Evolutionary conservation across 1,140 invertebrate genomes (phyloP).

Genomic region (Sipha flava): DNA sequence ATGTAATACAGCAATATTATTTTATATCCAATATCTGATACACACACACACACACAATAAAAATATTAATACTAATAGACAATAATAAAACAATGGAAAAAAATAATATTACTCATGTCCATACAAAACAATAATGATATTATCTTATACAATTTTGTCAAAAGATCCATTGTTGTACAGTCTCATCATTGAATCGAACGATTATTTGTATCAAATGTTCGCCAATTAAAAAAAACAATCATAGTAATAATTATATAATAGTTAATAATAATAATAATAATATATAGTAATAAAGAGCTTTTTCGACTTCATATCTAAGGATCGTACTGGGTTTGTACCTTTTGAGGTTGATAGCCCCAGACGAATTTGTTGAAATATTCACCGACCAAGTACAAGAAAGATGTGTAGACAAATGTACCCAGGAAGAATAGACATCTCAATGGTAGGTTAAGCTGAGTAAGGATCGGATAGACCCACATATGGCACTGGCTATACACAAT

Average conservation of each 20-base stretch:
- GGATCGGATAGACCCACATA: conserved; percentile 78
- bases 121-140: neutral
- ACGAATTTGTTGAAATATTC: conserved; percentile 59
- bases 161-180: conserved; percentile 20
- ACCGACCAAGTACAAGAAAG: conserved; percentile 57
- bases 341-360: conserved; percentile 24
- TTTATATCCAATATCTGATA: neutral
- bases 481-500: conserved; percentile 62
- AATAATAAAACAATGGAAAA: neutral
- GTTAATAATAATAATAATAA: neutral
- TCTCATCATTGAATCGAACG: conserved; percentile 1
- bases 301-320: neutral
- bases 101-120: neutral
- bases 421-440: conserved; percentile 63
- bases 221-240: neutral
- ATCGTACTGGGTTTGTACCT: conserved; percentile 28
- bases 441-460: conserved; percentile 62
- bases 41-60: neutral
- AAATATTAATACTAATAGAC: conserved; percentile 17
- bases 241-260: neutral
- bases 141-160: neutral
- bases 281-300: neutral
- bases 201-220: neutral
- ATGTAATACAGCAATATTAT: neutral
- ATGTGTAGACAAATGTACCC: conserved; percentile 50